Base-by-base conservation (phyloP, 37 sponge, comb jelly and placozoan genomes). In the Beroe forskalii region DNA sequence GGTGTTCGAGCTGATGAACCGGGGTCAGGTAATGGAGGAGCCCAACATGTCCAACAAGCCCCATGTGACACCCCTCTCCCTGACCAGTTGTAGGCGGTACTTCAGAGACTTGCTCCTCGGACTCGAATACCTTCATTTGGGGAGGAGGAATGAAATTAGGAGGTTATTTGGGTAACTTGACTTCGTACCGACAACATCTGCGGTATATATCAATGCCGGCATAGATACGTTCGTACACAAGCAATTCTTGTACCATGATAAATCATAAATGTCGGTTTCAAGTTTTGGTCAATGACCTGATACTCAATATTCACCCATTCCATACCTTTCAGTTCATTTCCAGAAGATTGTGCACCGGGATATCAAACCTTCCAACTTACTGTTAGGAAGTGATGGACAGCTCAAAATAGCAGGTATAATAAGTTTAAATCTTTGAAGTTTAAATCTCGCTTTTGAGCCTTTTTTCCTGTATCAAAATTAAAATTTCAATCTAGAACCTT, bases 341-440 rank as follows among this genome's bases (percentile, higher is more conserved):
- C 75, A 72, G 39, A 72, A 72, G 40, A 72, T 72, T 38, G 30
- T 72, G 12, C 75, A 72, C 75, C 4, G 75, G 35, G 75, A 72
- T 39, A 38, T 72, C 6, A 72, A 72, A 32, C 75, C 75, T 8
- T 72, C 75, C 8, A 72, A 72, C 30, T 37, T 72, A 33, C 39
- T 72, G 75, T 12, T 72, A 38, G 75, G 75, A 3, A 72, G 39
- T 30, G 12, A 3, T 37, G 75, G 75, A 4, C 38, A 72, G 20
- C 75, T 72, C 8, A 72, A 72, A 72, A 72, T 72, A 35, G 75
- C 40, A 72, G 75, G 75, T 72, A 72, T n/a, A n/a, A n/a, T n/a
- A n/a, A n/a, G n/a, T n/a, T n/a, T n/a, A n/a, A n/a, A n/a, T n/a
- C n/a, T n/a, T n/a, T n/a, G n/a, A n/a, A n/a, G n/a, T n/a, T n/a